These are phyloP conservation scores for Polypedilum pembai DNA, from an alignment of 1,140 invertebrate species.

Conservation along the genomic window DNA sequence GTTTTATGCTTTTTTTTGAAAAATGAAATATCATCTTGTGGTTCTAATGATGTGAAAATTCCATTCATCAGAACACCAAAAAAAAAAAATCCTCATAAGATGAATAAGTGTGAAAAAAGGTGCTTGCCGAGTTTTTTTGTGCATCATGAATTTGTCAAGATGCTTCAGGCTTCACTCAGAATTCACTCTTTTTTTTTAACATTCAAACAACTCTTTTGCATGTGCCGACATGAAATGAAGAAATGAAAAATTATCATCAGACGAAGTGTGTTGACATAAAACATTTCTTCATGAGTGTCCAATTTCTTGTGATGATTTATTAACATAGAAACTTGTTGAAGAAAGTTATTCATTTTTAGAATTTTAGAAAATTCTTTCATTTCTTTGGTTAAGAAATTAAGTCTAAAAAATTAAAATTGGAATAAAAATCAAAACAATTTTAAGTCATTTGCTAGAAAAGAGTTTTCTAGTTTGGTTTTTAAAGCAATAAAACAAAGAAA, in stretches of 20 bases:
- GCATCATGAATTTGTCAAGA: constrained; percentile 17
- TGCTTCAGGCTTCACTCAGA: not conserved
- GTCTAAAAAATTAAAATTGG: no score
- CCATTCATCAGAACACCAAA: not conserved
- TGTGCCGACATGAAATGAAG: not conserved
- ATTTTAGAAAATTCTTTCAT: no score
- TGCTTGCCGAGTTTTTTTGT: not conserved
- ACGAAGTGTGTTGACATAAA: not conserved
- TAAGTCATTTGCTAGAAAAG: no score
- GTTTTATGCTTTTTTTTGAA: not conserved
- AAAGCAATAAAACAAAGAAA: no score
- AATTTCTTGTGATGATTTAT: not conserved
- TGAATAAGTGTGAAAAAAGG: not conserved
- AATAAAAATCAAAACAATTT: no score
- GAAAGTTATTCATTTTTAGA: not conserved
- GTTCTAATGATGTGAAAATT: constrained; percentile 1
- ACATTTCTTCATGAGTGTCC: constrained; percentile 11
- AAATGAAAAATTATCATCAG: constrained; percentile 12
- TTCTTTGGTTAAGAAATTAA: no score
- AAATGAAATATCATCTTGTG: constrained; percentile 21
- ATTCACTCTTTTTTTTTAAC: not conserved
- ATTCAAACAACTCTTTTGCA: not conserved
- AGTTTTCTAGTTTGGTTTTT: no score
- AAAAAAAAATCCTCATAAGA: not conserved
- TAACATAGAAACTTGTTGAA: not conserved